Conservation (phyloP, 2,797 vertebrate species). For the Phoebastria nigripes region DNA sequence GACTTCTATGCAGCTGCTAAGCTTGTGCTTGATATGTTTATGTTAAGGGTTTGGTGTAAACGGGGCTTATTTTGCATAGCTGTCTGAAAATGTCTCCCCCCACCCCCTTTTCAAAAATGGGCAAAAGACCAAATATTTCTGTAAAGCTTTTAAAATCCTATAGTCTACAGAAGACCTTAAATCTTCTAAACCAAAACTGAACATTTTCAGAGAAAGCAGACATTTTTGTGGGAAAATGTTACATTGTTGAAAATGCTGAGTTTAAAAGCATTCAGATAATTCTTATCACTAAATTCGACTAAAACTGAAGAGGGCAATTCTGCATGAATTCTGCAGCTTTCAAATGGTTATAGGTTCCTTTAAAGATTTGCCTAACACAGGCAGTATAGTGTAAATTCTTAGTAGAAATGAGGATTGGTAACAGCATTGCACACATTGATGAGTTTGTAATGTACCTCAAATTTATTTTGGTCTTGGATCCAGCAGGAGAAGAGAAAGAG, state of each 20-base stretch:
- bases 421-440: not conserved
- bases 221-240: not conserved
- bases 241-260: not conserved
- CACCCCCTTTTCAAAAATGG: not conserved
- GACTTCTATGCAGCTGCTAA: slow-evolving; percentile 30
- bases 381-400: not conserved
- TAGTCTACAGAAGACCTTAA: not conserved
- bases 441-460: not conserved
- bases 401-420: not conserved
- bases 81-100: slow-evolving; percentile 12
- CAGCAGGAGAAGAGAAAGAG: not conserved
- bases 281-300: not conserved
- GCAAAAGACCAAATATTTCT: slow-evolving; percentile 47
- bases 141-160: slow-evolving; percentile 33
- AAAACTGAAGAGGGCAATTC: not conserved
- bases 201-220: not conserved
- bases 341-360: not conserved
- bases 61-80: slow-evolving; percentile 25
- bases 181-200: not conserved
- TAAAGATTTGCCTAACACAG: not conserved
- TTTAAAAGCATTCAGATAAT: not conserved
- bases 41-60: slow-evolving; percentile 32
- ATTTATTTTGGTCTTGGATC: slow-evolving; percentile 16
- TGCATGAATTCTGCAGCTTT: not conserved
- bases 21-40: slow-evolving; percentile 40